phyloP scores from a whole-genome alignment of 2,113 vertebrate species.

The Scortum barcoo region DNA sequence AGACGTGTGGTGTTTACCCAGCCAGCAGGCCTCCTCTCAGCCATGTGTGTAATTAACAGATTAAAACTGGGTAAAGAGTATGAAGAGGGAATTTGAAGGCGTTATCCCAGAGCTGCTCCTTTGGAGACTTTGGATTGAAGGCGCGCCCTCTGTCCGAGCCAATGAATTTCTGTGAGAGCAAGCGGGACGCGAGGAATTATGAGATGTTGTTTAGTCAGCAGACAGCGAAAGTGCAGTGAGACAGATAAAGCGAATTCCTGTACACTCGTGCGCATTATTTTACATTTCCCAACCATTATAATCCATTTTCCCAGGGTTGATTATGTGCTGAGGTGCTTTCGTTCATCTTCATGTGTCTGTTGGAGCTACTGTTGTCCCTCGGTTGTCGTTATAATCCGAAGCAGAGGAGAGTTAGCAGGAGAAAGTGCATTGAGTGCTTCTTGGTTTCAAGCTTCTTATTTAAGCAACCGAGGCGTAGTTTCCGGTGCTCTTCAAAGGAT shows the following conservation, averaged over 20 bases:
- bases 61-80: neutral
- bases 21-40: slow-evolving; percentile 9
- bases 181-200: neutral
- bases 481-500: neutral
- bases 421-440: neutral
- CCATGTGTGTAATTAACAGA: slow-evolving; percentile 18
- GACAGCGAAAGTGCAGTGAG: neutral
- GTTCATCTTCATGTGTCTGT: neutral
- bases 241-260: neutral
- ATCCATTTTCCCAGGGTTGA: neutral
- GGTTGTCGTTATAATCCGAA: slow-evolving; percentile 27
- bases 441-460: neutral
- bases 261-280: neutral
- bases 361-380: neutral
- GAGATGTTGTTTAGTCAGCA: neutral
- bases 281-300: neutral
- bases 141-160: neutral
- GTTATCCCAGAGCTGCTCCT: neutral
- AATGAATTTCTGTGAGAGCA: neutral
- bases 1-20: neutral
- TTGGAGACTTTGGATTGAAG: neutral
- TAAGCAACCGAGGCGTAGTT: neutral
- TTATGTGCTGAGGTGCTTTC: neutral
- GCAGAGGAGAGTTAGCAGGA: neutral
- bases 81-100: neutral